Percentiles rank a stretch among this genome's conserved stretches.
Evolutionary conservation across 2,797 vertebrate species (phyloP).

Genomic region (Pipistrellus pygmaeus): DNA sequence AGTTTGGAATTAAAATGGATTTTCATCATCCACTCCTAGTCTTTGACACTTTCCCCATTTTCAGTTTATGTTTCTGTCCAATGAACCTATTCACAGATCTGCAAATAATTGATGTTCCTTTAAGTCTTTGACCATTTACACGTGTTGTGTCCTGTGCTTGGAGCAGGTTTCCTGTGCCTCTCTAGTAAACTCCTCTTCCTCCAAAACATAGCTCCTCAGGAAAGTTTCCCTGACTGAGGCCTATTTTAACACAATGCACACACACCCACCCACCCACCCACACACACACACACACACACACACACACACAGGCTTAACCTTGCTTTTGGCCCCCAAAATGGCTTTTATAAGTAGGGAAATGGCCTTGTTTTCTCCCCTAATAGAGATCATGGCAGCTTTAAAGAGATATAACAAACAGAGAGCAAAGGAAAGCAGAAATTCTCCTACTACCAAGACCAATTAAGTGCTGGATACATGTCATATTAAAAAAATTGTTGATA

Average conservation of each 20-base stretch:
- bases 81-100: neutral
- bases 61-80: neutral
- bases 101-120: neutral
- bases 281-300: neutral
- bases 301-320: neutral
- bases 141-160: neutral
- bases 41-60: neutral
- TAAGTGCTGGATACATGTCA: neutral
- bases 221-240: neutral
- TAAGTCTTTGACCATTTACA: neutral
- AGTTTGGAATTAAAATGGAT: constrained; percentile 54
- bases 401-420: neutral
- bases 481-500: neutral
- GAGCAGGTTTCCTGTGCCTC: neutral
- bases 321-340: neutral
- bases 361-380: neutral
- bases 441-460: neutral
- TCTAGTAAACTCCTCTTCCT: neutral
- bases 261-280: neutral
- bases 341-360: neutral
- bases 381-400: neutral
- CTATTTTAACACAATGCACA: neutral
- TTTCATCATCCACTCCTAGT: constrained; percentile 18
- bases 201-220: neutral
- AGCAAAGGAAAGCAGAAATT: constrained; percentile 35